phyloP scores from a whole-genome alignment of 1,140 invertebrate species.

The Sycophaga agraensis region DNA sequence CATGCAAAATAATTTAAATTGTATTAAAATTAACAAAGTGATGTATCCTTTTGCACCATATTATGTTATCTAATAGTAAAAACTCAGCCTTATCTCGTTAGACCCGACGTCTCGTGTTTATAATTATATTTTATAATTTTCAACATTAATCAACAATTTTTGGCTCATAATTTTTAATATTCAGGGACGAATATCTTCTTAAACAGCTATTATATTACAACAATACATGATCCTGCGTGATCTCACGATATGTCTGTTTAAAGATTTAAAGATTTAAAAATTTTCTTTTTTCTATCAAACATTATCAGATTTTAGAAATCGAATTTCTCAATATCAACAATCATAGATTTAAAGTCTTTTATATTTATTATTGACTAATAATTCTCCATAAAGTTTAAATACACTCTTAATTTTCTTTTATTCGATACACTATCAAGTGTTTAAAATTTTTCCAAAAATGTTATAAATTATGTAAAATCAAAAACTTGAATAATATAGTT shows the following conservation, averaged over 20 bases:
- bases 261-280: neutral
- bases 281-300: neutral
- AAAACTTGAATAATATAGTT: too few relatives aligned
- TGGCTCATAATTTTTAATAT: constrained; percentile 16
- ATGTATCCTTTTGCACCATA: constrained; percentile 22
- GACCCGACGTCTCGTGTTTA: constrained; percentile 7
- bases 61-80: constrained; percentile 15
- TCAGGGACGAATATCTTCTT: neutral
- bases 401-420: too few relatives aligned
- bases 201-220: constrained; percentile 5
- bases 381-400: too few relatives aligned
- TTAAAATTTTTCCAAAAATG: too few relatives aligned
- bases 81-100: constrained; percentile 24
- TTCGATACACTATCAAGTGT: too few relatives aligned
- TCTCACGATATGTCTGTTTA: constrained; percentile 6
- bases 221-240: constrained; percentile 1
- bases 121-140: constrained; percentile 16
- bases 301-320: constrained; percentile 11
- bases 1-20: constrained; percentile 20
- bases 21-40: constrained; percentile 12
- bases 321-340: neutral
- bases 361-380: neutral
- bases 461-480: too few relatives aligned
- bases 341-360: neutral
- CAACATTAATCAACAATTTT: constrained; percentile 21